Base-by-base conservation (phyloP, 2,113 vertebrate genomes). In the Pseudolaguvia tuberculata region DNA sequence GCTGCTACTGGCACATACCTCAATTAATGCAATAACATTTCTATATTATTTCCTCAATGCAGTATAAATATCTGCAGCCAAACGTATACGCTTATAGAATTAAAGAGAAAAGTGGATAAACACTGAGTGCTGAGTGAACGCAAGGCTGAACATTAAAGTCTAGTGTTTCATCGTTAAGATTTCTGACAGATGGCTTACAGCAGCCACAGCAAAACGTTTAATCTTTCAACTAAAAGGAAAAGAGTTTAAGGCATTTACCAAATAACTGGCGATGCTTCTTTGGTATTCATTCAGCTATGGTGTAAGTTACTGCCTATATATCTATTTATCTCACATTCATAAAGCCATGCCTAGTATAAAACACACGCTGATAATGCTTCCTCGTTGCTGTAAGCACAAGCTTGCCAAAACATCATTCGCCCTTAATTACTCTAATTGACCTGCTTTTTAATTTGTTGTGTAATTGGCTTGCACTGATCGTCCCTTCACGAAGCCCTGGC, bases 401-500 rank as follows among this genome's bases (percentile, higher is more conserved):
- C 42, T 70, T 42, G 57, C 48, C 75, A 47, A 21, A 45, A 53
- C 75, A 48, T 29, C 27, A 69, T 69, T 61, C n/a, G 48, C 5
- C 21, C 47, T 73, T 76, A 73, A 68, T 68, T 51, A 48, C 57
- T 50, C 50, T 77, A 63, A 77, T 74, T 57, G 58, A 70, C 70
- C 58, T 56, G 52, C 53, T 80, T 58, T 62, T 77, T 74, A 78
- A 75, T 66, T 66, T 53, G 71, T 59, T 62, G 70, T 29, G n/a
- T 75, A 72, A 78, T 78, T 74, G 67, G 59, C 51, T 58, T 58
- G 75, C 70, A 73, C 70, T 73, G 75, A 77, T 66, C 77, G 7
- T 42, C 50, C 29, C 29, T 57, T 77, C 69, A 50, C 59, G 45
- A 9, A 35, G 51, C 35, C 62, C n/a, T 66, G 63, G 78, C 78